Evolutionary conservation across 2,888 invertebrate species (phyloP), one percentile per base, ranked within the genome.

Genomic region (Aleiodes alternator): DNA sequence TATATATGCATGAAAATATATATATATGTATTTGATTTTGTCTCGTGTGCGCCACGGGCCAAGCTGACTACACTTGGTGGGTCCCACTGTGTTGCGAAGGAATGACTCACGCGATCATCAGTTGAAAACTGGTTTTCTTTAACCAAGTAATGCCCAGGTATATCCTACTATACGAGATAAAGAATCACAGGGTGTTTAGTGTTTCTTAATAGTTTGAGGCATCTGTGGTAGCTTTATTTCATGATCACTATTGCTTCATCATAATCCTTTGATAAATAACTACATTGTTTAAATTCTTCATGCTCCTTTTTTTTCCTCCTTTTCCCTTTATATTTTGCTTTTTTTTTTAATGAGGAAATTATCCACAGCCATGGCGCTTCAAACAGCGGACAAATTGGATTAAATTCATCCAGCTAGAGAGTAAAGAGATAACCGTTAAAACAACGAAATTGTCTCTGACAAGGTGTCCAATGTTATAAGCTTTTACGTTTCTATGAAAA

Each of bases 161-260:
- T 73, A 48, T 64, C 59, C 34, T 29, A 43, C 59, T 56, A 56
- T 43, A 16, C 38, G 72, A 75, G 79, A 80, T 79, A 78, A 80
- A 79, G 73, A 73, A 77, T 79, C 77, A 73, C 72, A 74, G 72
- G 76, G 69, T 74, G 79, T 80, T 80, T 76, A 79, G 74, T 76
- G 76, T 80, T 80, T 77, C 76, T 78, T 78, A 78, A 80, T 79
- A 77, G 76, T 64, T 76, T 77, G 9, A 64, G 50, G 77, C 80
- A 77, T 79, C 79, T 71, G 78, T 77, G 69, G 79, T 79, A 76
- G 77, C 73, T 69, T 77, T 77, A 64, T 43, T 64, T 48, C 48
- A 38, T 23, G 48, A 16, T 64, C 16, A 64, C 43, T 64, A 48
- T 64, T 12, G 9, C 48, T 64, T 64, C 64, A 64, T 64, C 64